A percentile compares a stretch with the other conserved stretches of the same genome.
These are phyloP conservation scores for Myiotriccus ornatus DNA, from an alignment of 2,797 vertebrate genomes.

Conservation along the genomic window DNA sequence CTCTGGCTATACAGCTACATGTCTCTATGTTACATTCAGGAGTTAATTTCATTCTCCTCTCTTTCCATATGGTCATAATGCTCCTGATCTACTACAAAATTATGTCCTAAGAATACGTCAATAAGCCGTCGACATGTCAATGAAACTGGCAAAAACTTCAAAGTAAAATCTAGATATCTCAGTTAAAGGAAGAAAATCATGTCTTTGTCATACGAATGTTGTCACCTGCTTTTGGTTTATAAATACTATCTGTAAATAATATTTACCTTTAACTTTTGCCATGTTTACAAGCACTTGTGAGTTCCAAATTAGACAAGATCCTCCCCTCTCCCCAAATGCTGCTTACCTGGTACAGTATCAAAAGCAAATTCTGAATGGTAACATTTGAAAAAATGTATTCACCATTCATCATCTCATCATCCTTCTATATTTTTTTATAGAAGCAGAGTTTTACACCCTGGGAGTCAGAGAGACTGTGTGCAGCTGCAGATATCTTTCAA, in stretches of 20 bases:
- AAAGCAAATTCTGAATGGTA: neutral
- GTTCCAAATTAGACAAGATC: neutral
- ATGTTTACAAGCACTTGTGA: neutral
- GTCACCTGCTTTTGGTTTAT: neutral
- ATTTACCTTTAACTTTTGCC: neutral
- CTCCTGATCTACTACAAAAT: neutral
- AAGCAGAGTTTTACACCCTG: neutral
- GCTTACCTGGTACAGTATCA: neutral
- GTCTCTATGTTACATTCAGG: neutral
- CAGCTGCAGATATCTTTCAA: neutral
- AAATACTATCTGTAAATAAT: neutral
- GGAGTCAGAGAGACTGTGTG: neutral
- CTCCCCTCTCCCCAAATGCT: neutral
- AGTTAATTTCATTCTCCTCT: neutral
- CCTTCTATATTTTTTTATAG: neutral
- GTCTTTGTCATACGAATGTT: neutral
- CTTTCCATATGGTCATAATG: neutral
- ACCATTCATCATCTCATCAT: neutral
- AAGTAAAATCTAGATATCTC: neutral
- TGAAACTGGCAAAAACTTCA: neutral
- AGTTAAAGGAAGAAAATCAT: conserved; percentile 9
- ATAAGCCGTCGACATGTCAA: neutral
- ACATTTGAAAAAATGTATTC: neutral
- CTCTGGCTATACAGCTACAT: neutral
- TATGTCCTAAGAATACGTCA: neutral